A percentile compares a stretch with the other conserved stretches of the same genome.
Conservation (phyloP, 2,797 vertebrate species). For the Gallinago nigripennis region DNA sequence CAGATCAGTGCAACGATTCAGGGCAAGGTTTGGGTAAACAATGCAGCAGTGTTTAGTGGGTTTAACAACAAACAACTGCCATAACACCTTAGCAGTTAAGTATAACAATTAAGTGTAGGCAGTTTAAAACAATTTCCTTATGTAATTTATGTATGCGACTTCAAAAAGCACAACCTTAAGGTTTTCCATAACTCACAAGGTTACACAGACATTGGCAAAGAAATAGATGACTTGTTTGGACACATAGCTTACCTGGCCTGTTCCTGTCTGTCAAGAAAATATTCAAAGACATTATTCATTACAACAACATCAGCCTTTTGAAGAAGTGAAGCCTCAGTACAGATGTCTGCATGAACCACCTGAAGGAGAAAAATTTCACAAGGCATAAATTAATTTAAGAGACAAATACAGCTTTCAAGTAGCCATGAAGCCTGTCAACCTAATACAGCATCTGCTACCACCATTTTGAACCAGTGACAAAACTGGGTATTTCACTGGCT, state of each 20-base stretch:
- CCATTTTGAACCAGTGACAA: neutral
- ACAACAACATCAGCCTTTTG: constrained; percentile 87
- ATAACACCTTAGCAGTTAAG: constrained; percentile 1
- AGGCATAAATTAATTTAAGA: constrained; percentile 17
- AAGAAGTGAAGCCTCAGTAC: constrained; percentile 84
- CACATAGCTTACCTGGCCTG: constrained; percentile 84
- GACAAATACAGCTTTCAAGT: neutral
- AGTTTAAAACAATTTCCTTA: constrained; percentile 51
- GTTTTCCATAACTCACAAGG: neutral
- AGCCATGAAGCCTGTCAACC: neutral
- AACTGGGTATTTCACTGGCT: neutral
- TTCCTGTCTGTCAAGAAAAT: constrained; percentile 87
- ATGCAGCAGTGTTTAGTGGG: neutral
- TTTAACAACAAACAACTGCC: neutral
- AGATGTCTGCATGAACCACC: constrained; percentile 88
- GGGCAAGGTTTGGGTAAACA: neutral
- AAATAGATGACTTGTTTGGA: constrained; percentile 54
- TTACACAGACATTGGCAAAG: constrained; percentile 18
- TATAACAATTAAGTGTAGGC: neutral
- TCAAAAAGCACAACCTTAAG: constrained; percentile 61
- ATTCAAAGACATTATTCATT: constrained; percentile 97
- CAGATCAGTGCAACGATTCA: neutral
- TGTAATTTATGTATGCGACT: constrained; percentile 19
- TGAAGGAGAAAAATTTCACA: constrained; percentile 69
- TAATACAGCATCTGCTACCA: neutral